Conservation (phyloP, 2,888 invertebrate genomes). For the Laothoe populi region DNA sequence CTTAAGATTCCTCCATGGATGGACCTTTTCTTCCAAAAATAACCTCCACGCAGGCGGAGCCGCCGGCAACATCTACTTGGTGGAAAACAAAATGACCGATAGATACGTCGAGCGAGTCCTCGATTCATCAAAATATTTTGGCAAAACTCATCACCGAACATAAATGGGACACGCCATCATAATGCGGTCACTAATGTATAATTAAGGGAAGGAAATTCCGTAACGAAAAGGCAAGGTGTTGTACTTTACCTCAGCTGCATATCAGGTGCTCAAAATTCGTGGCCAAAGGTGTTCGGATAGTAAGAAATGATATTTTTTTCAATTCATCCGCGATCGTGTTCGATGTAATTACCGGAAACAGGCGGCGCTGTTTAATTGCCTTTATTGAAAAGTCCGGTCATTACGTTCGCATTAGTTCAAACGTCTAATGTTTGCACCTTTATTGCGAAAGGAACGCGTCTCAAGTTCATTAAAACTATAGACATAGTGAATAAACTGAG, state of each 20-base stretch:
- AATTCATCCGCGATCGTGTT: conserved; percentile 36
- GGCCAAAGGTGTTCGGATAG: conserved; percentile 43
- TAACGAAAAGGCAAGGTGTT: conserved; percentile 60
- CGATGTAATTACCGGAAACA: conserved; percentile 40
- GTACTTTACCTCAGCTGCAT: conserved; percentile 38
- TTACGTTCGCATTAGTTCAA: conserved; percentile 67
- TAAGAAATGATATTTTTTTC: conserved; percentile 39
- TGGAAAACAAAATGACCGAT: too few species aligned
- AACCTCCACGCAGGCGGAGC: too few species aligned
- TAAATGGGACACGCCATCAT: conserved; percentile 7
- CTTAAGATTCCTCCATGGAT: too few species aligned
- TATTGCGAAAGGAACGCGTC: conserved; percentile 50
- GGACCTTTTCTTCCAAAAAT: too few species aligned
- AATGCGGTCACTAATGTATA: conserved; percentile 56
- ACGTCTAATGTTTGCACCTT: conserved; percentile 61
- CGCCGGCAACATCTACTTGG: too few species aligned
- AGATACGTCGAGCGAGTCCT: too few species aligned
- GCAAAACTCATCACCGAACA: neutral
- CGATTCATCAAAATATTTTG: neutral
- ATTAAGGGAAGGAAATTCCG: conserved; percentile 72
- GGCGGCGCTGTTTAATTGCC: conserved; percentile 63
- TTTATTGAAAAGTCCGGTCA: conserved; percentile 65
- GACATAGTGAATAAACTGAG: too few species aligned
- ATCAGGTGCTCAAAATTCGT: conserved; percentile 46
- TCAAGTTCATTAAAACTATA: neutral